Evolutionary conservation across 1,140 invertebrate genomes (phyloP), one percentile per base, ranked within the genome.

Genomic region (Luehdorfia chinensis): DNA sequence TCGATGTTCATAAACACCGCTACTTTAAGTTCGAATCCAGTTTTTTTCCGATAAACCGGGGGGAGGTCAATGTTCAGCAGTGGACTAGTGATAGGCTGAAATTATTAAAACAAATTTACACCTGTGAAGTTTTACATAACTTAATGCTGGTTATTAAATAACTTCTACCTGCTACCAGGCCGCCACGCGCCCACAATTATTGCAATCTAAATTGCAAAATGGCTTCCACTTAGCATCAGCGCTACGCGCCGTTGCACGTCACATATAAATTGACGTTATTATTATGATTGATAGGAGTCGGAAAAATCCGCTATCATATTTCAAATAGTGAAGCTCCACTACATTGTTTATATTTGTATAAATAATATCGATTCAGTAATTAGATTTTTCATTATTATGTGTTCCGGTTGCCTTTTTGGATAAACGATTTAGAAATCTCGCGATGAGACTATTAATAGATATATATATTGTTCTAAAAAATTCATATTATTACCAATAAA

Each of bases 211-310:
- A 68, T 75, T 71, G 58, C 68, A 59, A 66, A 70, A 71, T 59
- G 49, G 50, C 21, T 51, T 57, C 60, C 59, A 66, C 56, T 72
- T 70, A 64, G 59, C 55, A 49, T 67, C 59, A 50, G 48, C 57
- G 62, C 55, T 59, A 43, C 58, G 55, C 59, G 55, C 54, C 45
- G 57, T 59, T 66, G 59, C 65, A 56, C 73, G 70, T 63, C 65
- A 65, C 62, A 65, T 55, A 48, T 66, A 66, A 73, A 76, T 75
- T 73, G 62, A 59, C 16, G 57, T 62, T 64, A 67, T 73, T 73
- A 73, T 60, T 59, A 51, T 66, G 71, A 72, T 75, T 75, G 66
- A 70, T 70, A 60, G 44, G 16, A 53, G 27, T 46, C 39, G 48
- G 59, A 48, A 60, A 55, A 60, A 47, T 53, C 28, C 46, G 44